A percentile compares a stretch with the other conserved stretches of the same genome.
Evolutionary conservation across 2,888 invertebrate genomes (phyloP).

Genomic region (Synergus laeviventris): DNA sequence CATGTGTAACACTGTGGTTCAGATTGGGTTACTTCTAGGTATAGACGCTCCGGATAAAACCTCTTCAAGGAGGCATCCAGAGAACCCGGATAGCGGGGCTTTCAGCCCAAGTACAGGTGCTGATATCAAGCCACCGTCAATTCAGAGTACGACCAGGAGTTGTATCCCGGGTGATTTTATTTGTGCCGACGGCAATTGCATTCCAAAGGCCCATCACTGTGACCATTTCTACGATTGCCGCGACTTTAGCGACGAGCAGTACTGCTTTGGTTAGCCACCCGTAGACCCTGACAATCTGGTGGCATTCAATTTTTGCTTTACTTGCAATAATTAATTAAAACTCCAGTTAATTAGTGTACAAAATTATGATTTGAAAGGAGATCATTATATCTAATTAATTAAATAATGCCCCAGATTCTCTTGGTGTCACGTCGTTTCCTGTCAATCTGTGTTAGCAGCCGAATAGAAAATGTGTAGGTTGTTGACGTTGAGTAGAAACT

Average conservation of each 20-base stretch:
- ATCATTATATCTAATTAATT: neutral
- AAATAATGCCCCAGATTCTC: slow-evolving; percentile 65
- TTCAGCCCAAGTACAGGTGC: slow-evolving; percentile 76
- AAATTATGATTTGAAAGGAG: neutral
- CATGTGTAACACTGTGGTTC: slow-evolving; percentile 62
- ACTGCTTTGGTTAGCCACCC: slow-evolving; percentile 83
- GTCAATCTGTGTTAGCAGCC: slow-evolving; percentile 72
- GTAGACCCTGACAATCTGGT: slow-evolving; percentile 68
- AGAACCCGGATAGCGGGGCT: slow-evolving; percentile 61
- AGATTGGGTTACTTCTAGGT: slow-evolving; percentile 74
- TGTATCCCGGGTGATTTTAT: slow-evolving; percentile 77
- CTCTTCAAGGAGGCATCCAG: slow-evolving; percentile 66
- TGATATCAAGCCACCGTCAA: slow-evolving; percentile 61
- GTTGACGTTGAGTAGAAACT: slow-evolving; percentile 64
- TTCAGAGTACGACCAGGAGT: slow-evolving; percentile 69
- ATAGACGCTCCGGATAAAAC: slow-evolving; percentile 70
- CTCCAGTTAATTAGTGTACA: neutral
- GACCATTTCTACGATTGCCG: slow-evolving; percentile 94
- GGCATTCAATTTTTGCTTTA: slow-evolving; percentile 39
- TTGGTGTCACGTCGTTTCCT: slow-evolving; percentile 66
- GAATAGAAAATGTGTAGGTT: slow-evolving; percentile 70
- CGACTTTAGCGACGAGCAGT: slow-evolving; percentile 94
- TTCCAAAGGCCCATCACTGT: slow-evolving; percentile 86
- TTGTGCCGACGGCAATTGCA: slow-evolving; percentile 85
- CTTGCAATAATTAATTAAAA: neutral